Evolutionary conservation across 2,113 vertebrate species (phyloP).

Genomic region (Ranitomeya variabilis): DNA sequence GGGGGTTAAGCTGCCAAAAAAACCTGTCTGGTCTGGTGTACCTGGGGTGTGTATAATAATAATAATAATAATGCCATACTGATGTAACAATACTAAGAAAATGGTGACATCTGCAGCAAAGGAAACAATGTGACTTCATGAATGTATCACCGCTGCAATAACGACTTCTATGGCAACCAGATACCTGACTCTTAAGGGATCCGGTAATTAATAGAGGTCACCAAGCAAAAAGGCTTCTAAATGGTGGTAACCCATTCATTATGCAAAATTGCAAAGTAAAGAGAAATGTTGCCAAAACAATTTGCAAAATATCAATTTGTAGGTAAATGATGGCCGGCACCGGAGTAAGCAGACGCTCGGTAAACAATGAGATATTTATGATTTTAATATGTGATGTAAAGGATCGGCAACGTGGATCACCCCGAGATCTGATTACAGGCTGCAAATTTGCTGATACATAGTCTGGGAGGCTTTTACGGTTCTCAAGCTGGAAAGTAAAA

Average conservation of each 20-base stretch:
- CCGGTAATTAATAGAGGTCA: slow-evolving; percentile 3
- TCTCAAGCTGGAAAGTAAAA: neutral
- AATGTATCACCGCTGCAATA: neutral
- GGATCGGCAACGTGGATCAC: neutral
- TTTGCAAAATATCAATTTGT: slow-evolving; percentile 19
- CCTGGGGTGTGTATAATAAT: neutral
- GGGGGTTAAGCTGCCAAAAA: neutral
- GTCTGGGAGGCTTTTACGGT: neutral
- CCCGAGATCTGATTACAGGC: neutral
- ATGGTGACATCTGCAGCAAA: neutral
- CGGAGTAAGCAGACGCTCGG: neutral
- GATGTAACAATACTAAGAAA: neutral
- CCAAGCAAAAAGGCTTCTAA: neutral
- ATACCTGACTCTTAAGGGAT: neutral
- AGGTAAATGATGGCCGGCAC: neutral
- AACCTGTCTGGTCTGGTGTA: neutral
- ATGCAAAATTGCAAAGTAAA: neutral
- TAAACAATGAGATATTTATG: neutral
- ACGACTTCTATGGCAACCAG: neutral
- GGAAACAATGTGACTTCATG: neutral
- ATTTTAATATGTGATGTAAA: neutral
- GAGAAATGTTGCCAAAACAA: neutral
- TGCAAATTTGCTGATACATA: neutral
- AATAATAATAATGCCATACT: too few species aligned
- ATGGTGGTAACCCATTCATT: neutral